Base-by-base conservation (phyloP, 2,797 vertebrate genomes). In the Nyctibius grandis region DNA sequence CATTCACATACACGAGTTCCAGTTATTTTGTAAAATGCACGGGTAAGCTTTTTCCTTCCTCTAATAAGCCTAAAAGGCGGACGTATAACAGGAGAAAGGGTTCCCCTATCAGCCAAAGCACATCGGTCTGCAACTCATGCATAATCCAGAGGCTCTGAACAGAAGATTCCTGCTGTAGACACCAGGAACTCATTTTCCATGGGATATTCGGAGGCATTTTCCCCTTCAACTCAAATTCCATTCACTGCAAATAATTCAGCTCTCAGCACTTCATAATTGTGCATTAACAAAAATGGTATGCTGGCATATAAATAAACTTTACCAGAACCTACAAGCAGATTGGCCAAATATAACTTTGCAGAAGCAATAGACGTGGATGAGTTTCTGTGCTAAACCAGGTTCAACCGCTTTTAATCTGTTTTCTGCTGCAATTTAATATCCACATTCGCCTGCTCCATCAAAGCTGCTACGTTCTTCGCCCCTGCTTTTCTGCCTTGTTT, bases 121-220 rank as follows among this genome's bases (percentile, higher is more conserved):
- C 76, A 21, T 81, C 8, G 3, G 21, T 88, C 74, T 87, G 86
- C 60, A 83, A 31, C 57, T 87, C 28, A 14, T 36, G 50, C 23
- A 38, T 68, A 48, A 83, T 64, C 51, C 57, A 87, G 85, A 91
- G 73, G 40, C 28, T 69, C 12, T 76, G 31, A 93, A 69, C 31
- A 34, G 36, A 68, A 80, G 64, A 67, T 64, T 79, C 34, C 36
- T 72, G 33, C 33, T 15, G 34, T 29, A 86, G 89, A 70, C 81
- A 77, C 9, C 80, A 65, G 38, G 33, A 85, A 85, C 59, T n/a
- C 12, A 22, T 91, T 95, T 95, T 91, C 75, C 50, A 23, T 14
- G 21, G 81, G 56, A n/a, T 69, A 68, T 33, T 48, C 91, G 44
- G n/a, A 91, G 19, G 26, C 31, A 88, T 95, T 88, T 88, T 69